Conservation (phyloP, 2,888 invertebrate species). For the Brassicogethes aeneus region DNA sequence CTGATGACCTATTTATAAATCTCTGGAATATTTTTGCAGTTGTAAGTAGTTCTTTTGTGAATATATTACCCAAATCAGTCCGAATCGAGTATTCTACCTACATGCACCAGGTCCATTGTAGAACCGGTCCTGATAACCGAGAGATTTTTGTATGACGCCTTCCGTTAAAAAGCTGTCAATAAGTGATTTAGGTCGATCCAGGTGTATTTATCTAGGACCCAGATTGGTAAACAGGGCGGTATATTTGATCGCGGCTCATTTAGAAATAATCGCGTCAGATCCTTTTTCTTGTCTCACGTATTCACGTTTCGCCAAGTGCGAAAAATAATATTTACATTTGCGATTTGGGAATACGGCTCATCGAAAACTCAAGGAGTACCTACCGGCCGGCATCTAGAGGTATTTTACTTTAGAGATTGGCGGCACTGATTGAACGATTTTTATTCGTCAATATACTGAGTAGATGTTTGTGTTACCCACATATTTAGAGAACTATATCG, state of each 20-base stretch:
- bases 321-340: conserved; percentile 34
- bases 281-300: neutral
- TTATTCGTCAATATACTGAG: too few relatives aligned
- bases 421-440: too few relatives aligned
- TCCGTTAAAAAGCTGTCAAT: conserved; percentile 32
- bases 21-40: too few relatives aligned
- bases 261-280: neutral
- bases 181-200: conserved; percentile 37
- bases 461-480: too few relatives aligned
- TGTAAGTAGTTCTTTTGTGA: too few relatives aligned
- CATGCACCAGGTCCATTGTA: conserved; percentile 5
- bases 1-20: too few relatives aligned
- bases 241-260: conserved; percentile 27
- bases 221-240: conserved; percentile 34
- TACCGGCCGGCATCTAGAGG: too few relatives aligned
- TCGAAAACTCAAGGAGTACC: too few relatives aligned
- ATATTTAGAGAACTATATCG: too few relatives aligned
- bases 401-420: too few relatives aligned
- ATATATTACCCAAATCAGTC: too few relatives aligned
- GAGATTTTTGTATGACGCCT: conserved; percentile 1
- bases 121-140: conserved; percentile 11
- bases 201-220: conserved; percentile 38
- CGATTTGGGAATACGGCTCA: conserved; percentile 11
- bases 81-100: too few relatives aligned
- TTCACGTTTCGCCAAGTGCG: conserved; percentile 27